Percentiles rank a stretch among this genome's conserved stretches.
Conservation (phyloP, 1,140 invertebrate genomes). For the Chironomus tepperi region DNA sequence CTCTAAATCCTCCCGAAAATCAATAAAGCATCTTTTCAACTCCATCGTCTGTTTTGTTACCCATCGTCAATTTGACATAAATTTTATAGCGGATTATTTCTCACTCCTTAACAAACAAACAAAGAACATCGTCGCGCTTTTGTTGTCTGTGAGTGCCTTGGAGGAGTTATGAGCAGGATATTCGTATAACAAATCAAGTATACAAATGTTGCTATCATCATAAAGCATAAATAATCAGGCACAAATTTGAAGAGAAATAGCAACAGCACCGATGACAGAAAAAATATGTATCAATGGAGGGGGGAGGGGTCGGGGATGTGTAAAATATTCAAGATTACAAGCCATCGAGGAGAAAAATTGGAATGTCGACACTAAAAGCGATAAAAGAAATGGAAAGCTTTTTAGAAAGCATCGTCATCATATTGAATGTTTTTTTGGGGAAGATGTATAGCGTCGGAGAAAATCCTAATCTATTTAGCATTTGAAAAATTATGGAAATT, state of each 20-base stretch:
- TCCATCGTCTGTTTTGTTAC: too few relatives aligned
- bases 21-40: too few relatives aligned
- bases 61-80: not conserved
- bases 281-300: too few relatives aligned
- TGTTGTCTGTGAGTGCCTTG: not conserved
- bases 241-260: not conserved
- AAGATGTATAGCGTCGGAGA: not conserved
- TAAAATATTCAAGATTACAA: not conserved
- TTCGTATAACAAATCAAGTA: not conserved
- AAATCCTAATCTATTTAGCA: not conserved
- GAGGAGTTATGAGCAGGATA: not conserved
- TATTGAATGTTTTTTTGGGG: not conserved
- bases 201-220: too few relatives aligned
- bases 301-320: not conserved
- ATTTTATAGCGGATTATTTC: constrained; percentile 1
- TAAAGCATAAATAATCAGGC: not conserved
- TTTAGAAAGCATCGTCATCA: not conserved
- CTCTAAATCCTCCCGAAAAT: too few relatives aligned
- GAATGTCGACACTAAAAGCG: constrained; percentile 18
- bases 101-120: not conserved
- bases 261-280: too few relatives aligned
- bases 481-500: constrained; percentile 24
- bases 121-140: too few relatives aligned
- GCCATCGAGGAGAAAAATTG: constrained; percentile 5
- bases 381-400: not conserved